These are phyloP conservation scores for Nerophis ophidion DNA, from an alignment of 2,113 vertebrate genomes.

Conservation along the genomic window DNA sequence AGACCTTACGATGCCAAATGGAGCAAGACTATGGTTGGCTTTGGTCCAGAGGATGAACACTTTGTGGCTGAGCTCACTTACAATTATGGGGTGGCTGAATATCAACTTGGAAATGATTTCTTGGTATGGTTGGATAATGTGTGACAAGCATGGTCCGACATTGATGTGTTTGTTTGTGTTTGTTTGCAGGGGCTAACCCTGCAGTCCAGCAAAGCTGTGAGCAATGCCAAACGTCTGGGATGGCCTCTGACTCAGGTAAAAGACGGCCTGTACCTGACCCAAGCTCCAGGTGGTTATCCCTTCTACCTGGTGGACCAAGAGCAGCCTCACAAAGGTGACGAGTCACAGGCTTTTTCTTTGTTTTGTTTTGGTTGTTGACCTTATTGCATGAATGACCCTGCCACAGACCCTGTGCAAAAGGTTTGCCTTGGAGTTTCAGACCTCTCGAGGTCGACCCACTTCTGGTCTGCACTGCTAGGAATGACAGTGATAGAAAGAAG, in stretches of 20 bases:
- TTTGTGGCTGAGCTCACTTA: slow-evolving; percentile 95
- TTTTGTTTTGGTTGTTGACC: neutral
- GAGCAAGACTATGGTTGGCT: slow-evolving; percentile 99
- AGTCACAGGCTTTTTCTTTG: neutral
- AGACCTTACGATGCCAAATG: slow-evolving; percentile 97
- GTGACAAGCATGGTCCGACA: neutral
- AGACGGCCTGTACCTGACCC: slow-evolving; percentile 75
- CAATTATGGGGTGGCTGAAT: slow-evolving; percentile 90
- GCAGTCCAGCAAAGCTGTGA: slow-evolving; percentile 84
- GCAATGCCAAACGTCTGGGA: slow-evolving; percentile 78
- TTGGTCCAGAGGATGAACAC: slow-evolving; percentile 86
- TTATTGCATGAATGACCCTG: neutral
- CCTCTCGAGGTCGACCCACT: slow-evolving; percentile 79
- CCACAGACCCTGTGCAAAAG: slow-evolving; percentile 86
- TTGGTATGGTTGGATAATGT: slow-evolving; percentile 74
- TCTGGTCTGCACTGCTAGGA: slow-evolving; percentile 84
- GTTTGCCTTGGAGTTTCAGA: slow-evolving; percentile 87
- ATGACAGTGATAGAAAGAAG: slow-evolving; percentile 86
- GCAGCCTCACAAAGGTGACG: slow-evolving; percentile 74
- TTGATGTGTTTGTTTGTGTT: neutral
- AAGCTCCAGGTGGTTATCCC: slow-evolving; percentile 89
- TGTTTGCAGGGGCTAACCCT: slow-evolving; percentile 81
- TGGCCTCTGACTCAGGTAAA: slow-evolving; percentile 83
- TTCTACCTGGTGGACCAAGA: slow-evolving; percentile 84
- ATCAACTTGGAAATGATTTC: slow-evolving; percentile 90